Base-by-base conservation (phyloP, 1,140 invertebrate genomes). In the Paracyclopina nana region DNA sequence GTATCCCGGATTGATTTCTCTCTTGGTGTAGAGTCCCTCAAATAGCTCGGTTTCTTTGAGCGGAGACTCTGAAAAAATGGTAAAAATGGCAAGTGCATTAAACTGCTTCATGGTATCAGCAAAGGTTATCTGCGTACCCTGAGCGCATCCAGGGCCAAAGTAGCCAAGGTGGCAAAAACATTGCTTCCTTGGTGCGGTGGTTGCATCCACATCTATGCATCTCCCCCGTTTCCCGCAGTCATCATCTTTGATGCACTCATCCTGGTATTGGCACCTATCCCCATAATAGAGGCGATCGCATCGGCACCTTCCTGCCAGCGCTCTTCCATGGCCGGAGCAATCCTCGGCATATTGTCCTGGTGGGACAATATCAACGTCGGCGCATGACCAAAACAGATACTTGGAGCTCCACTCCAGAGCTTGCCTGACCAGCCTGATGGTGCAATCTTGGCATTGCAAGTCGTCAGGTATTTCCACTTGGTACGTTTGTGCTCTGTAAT, bases 331-430 rank as follows among this genome's bases (percentile, higher is more conserved):
- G 27, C 78, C 78, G 53, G 76, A 81, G 61, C 86, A 94, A 16
- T 74, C 73, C 64, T 55, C 30, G 18, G 18, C 30, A 24, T 55
- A 54, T 24, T 48, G 9, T 27, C 25, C 38, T 2, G 25, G 54
- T 22, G 5, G 56, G 24, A 67, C 72, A 55, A 95, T 82, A 59
- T 92, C 84, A 40, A 96, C 78, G 66, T 96, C 90, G 1, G 88
- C 82, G 60, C 91, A 96, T 0, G 84, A 88, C 82, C 84, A 90
- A 67, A 95, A 94, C 55, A 76, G 69, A 62, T 91, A 94, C 56
- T 67, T 74, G 9, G 67, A 65, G 1, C 77, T 76, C 85, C 85
- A 94, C 68, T 96, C 87, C 16, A 74, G 70, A 0, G 88, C 88
- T 64, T 94, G 80, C 1, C 87, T 68, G 8, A 91, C 70, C 46